Percentiles rank a stretch among this genome's conserved stretches.
These are phyloP conservation scores for Tillus elongatus DNA, from an alignment of 2,888 invertebrate species.

Conservation along the genomic window DNA sequence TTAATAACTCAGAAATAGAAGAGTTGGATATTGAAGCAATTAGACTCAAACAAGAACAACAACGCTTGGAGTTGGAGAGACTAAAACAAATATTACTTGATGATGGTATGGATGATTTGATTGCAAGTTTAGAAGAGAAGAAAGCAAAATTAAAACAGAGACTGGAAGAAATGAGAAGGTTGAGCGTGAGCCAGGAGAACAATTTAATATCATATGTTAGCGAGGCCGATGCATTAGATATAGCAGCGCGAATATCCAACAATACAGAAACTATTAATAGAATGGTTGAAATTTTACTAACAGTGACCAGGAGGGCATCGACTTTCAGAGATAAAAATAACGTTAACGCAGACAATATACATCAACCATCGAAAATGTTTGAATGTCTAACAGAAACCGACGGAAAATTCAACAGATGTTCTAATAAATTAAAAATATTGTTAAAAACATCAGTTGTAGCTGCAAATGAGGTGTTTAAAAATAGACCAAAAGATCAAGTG, in stretches of 20 bases:
- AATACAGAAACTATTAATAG: slow-evolving; percentile 35
- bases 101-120: slow-evolving; percentile 38
- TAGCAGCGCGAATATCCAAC: slow-evolving; percentile 33
- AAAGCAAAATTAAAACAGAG: slow-evolving; percentile 34
- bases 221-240: slow-evolving; percentile 34
- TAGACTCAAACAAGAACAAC: slow-evolving; percentile 29
- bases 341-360: slow-evolving; percentile 37
- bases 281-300: slow-evolving; percentile 38
- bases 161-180: slow-evolving; percentile 36
- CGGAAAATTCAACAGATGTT: slow-evolving; percentile 30
- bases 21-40: slow-evolving; percentile 31
- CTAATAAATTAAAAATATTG: slow-evolving; percentile 34
- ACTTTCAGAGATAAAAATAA: slow-evolving; percentile 38
- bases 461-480: slow-evolving; percentile 40
- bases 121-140: slow-evolving; percentile 37
- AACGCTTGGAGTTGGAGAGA: slow-evolving; percentile 31
- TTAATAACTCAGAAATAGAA: slow-evolving; percentile 30
- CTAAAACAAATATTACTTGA: slow-evolving; percentile 30
- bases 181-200: slow-evolving; percentile 32
- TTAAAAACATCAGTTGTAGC: slow-evolving; percentile 38
- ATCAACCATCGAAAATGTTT: slow-evolving; percentile 25
- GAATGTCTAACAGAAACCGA: slow-evolving; percentile 30
- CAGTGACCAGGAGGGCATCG: slow-evolving; percentile 35
- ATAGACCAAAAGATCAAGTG: slow-evolving; percentile 39
- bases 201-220: slow-evolving; percentile 36